A percentile compares a stretch with the other conserved stretches of the same genome.
phyloP scores from a whole-genome alignment of 2,113 vertebrate genomes.

The Vimba vimba region DNA sequence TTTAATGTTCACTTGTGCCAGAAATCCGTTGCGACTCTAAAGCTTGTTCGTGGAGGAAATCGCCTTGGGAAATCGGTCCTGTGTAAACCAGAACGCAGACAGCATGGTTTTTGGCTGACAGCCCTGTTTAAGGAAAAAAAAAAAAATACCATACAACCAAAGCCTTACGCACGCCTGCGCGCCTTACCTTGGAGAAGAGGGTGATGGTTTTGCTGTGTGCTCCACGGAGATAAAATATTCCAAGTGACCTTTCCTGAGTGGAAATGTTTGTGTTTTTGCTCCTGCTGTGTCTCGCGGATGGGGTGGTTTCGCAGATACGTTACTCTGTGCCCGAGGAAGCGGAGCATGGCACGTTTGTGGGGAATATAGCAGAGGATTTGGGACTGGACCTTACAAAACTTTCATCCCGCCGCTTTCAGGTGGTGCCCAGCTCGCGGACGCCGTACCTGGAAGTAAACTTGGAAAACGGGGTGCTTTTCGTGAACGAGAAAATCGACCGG shows the following conservation, averaged over 20 bases:
- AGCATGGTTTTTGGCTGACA: conserved; percentile 56
- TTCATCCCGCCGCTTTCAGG: conserved; percentile 92
- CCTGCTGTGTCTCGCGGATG: conserved; percentile 85
- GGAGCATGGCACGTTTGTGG: conserved; percentile 95
- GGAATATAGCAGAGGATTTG: conserved; percentile 97
- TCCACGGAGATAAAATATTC: conserved; percentile 56
- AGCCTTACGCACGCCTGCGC: conserved; percentile 64
- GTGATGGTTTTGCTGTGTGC: conserved; percentile 54
- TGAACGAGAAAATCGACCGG: conserved; percentile 93
- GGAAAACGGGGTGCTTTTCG: conserved; percentile 91
- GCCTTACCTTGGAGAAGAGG: conserved; percentile 45
- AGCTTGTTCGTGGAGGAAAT: conserved; percentile 58
- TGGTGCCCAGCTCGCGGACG: conserved; percentile 89
- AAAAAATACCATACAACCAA: conserved; percentile 54
- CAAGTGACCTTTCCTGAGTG: conserved; percentile 76
- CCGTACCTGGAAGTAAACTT: conserved; percentile 96
- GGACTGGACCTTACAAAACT: conserved; percentile 98
- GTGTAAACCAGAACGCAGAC: conserved; percentile 45
- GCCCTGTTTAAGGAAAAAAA: conserved; percentile 40
- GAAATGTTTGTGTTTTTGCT: conserved; percentile 90
- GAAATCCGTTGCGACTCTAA: conserved; percentile 53
- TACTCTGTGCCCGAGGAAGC: conserved; percentile 97
- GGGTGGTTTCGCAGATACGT: conserved; percentile 88
- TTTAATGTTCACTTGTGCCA: conserved; percentile 63
- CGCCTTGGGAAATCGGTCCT: conserved; percentile 40